Evolutionary conservation across 2,797 vertebrate species (phyloP).

Genomic region (Malurus splendens): DNA sequence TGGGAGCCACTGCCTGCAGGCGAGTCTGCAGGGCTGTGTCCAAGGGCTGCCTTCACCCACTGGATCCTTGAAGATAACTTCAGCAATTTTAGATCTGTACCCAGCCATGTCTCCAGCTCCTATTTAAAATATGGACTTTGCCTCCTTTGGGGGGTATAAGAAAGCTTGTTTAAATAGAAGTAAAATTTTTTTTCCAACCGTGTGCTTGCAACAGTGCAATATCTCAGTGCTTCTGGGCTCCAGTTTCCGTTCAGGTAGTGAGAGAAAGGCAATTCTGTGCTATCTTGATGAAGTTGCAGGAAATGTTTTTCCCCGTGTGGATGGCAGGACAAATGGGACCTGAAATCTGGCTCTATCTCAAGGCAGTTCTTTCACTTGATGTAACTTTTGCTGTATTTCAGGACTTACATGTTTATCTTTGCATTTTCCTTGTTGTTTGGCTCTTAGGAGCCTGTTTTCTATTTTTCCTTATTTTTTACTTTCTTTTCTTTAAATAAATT

Average conservation of each 20-base stretch:
- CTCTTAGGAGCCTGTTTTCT: not conserved
- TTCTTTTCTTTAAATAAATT: no score
- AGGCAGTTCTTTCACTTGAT: not conserved
- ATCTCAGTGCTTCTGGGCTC: not conserved
- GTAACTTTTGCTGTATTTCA: not conserved
- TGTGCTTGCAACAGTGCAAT: not conserved
- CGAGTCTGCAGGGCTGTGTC: not conserved
- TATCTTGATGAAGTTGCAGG: not conserved
- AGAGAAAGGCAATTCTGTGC: not conserved
- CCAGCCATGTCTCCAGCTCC: not conserved
- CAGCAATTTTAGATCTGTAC: not conserved
- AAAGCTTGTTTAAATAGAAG: not conserved
- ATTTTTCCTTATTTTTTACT: not conserved
- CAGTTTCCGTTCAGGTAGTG: not conserved
- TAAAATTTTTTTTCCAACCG: not conserved
- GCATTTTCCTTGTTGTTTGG: not conserved
- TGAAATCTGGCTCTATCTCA: not conserved
- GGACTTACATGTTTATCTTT: not conserved
- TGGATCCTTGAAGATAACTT: not conserved
- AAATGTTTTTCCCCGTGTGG: not conserved
- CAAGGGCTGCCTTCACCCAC: not conserved
- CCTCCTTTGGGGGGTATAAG: not conserved
- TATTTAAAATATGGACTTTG: not conserved
- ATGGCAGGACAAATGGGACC: not conserved
- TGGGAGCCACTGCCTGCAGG: not conserved